Base-by-base conservation (phyloP, 2,888 invertebrate genomes). In the Cybosia mesomella region DNA sequence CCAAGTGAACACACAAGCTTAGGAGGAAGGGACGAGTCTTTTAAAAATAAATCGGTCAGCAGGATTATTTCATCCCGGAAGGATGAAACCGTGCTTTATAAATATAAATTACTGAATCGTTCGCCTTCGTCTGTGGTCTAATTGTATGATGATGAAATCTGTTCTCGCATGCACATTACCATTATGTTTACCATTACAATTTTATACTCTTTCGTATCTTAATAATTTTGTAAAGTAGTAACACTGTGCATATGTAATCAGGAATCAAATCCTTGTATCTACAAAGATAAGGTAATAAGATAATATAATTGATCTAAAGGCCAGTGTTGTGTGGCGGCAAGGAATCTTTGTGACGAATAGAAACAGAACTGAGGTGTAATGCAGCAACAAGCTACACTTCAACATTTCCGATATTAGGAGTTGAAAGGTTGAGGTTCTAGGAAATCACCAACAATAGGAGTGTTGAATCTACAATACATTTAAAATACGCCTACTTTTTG, bases 401-500 rank as follows among this genome's bases (percentile, higher is more conserved):
- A 43, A 43, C 43, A 15, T 43, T 15, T 43, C 18, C 43, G 43
- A 13, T 43, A 34, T 34, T 9, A 34, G 8, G 8, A 10, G 10
- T 34, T 43, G 43, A 49, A n/a, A 49, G n/a, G 2, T 43, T 18
- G 7, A 43, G 43, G 18, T 43, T 18, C 28, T 28, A 28, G 28
- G 28, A 2, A 28, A 28, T 2, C 43, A 43, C 43, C 18, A 43
- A 43, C 18, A 43, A 43, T 43, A 34, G n/a, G 3, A 43, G 32
- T 22, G 1, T 22, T n/a, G n/a, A 74, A 69, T 76, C 55, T 76
- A 61, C 62, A 36, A 70, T 49, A 10, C 8, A 57, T 32, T 66
- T n/a, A 68, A 70, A 77, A 70, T 72, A 72, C 77, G 73, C 75
- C 75, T 77, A 68, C 76, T 62, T 73, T 67, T 67, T 70, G 66